These are phyloP conservation scores for Andrena dorsata DNA, from an alignment of 2,888 invertebrate genomes.

Conservation along the genomic window DNA sequence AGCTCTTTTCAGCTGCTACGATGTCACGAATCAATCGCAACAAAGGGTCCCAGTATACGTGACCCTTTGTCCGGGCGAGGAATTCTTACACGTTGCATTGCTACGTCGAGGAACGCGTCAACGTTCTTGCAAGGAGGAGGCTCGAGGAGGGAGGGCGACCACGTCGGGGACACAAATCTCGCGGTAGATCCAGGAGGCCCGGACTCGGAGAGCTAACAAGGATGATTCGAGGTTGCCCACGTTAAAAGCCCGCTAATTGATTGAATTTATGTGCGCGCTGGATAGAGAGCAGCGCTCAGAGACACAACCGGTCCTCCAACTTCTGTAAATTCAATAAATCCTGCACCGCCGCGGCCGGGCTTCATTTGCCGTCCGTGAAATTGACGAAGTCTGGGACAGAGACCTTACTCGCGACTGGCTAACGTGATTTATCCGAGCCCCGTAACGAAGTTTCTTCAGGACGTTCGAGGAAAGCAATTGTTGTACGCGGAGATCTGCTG, in stretches of 20 bases:
- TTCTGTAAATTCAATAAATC: constrained; percentile 62
- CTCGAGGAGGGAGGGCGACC: not conserved
- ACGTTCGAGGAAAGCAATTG: too few species aligned
- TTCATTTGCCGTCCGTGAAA: constrained; percentile 19
- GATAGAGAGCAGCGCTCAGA: constrained; percentile 42
- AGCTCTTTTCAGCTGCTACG: not conserved
- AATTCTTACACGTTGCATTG: constrained; percentile 6
- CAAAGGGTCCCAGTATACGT: not conserved
- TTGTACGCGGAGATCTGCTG: too few species aligned
- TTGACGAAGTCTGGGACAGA: constrained; percentile 8
- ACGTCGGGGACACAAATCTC: constrained; percentile 39
- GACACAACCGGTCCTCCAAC: constrained; percentile 34
- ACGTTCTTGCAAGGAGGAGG: not conserved
- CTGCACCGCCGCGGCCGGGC: not conserved
- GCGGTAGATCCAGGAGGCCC: constrained; percentile 31
- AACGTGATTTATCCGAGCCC: constrained; percentile 26
- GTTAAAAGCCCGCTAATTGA: constrained; percentile 64
- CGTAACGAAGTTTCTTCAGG: too few species aligned
- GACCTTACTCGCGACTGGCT: not conserved
- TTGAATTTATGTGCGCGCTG: constrained; percentile 57
- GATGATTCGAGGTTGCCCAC: constrained; percentile 60
- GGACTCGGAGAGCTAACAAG: constrained; percentile 53
- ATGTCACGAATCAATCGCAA: not conserved
- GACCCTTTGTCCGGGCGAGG: not conserved
- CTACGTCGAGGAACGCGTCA: not conserved